phyloP scores from a whole-genome alignment of 2,797 vertebrate genomes.

The Catamblyrhynchus diadema region DNA sequence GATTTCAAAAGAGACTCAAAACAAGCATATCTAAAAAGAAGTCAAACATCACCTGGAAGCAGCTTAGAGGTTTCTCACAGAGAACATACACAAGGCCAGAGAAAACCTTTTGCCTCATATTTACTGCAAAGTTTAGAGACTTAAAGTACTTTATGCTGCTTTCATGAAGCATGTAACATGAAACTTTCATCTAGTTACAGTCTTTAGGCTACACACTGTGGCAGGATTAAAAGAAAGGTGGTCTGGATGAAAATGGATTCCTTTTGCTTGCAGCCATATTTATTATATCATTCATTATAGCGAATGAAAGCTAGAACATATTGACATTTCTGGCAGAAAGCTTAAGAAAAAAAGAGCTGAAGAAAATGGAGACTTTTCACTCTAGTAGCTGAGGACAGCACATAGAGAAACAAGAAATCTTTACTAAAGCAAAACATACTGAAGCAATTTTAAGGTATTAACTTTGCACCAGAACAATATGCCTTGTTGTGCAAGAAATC shows the following conservation, averaged over 20 bases:
- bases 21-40: background rate
- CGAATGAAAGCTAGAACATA: conserved; percentile 42
- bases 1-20: background rate
- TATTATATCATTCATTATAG: conserved; percentile 4
- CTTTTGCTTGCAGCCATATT: conserved; percentile 45
- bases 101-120: background rate
- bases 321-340: conserved; percentile 30
- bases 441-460: background rate
- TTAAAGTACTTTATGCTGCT: background rate
- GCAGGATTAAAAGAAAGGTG: conserved; percentile 27
- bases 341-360: background rate
- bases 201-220: background rate
- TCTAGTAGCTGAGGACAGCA: background rate
- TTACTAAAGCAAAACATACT: background rate
- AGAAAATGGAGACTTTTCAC: conserved; percentile 26
- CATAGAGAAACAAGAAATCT: background rate
- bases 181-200: background rate
- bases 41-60: background rate
- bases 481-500: background rate
- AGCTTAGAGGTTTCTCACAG: background rate
- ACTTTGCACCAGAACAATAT: background rate
- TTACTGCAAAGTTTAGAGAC: background rate
- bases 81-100: background rate
- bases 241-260: conserved; percentile 11
- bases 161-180: background rate